Conservation (phyloP, 2,113 vertebrate species). For the Neopipo cinnamomea region DNA sequence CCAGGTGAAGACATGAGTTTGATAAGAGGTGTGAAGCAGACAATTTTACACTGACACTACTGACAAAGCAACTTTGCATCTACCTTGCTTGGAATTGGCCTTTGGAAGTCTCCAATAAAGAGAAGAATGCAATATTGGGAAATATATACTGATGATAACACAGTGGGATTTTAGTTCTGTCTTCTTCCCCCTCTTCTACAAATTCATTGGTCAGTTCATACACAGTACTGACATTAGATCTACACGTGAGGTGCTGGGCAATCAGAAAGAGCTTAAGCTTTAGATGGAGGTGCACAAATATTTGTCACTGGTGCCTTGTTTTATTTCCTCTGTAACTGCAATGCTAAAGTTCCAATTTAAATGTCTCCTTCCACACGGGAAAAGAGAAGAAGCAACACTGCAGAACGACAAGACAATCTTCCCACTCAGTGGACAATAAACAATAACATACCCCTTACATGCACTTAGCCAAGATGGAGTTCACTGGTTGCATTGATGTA, state of each 20-base stretch:
- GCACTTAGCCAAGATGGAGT: not conserved
- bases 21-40: not conserved
- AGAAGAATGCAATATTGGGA: not conserved
- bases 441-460: not conserved
- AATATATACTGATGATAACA: not conserved
- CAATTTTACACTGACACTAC: not conserved
- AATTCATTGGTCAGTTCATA: not conserved
- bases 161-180: not conserved
- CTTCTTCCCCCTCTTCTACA: not conserved
- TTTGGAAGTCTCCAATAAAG: not conserved
- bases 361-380: not conserved
- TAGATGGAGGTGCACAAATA: not conserved
- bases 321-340: not conserved
- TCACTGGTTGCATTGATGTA: not conserved
- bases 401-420: not conserved
- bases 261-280: not conserved
- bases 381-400: not conserved
- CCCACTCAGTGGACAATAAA: not conserved
- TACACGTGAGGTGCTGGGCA: not conserved
- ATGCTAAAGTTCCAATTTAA: not conserved
- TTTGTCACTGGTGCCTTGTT: not conserved
- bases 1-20: not conserved
- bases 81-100: not conserved
- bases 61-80: not conserved
- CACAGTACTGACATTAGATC: not conserved